phyloP scores from a whole-genome alignment of 2,113 vertebrate genomes.

The Coreoperca whiteheadi region DNA sequence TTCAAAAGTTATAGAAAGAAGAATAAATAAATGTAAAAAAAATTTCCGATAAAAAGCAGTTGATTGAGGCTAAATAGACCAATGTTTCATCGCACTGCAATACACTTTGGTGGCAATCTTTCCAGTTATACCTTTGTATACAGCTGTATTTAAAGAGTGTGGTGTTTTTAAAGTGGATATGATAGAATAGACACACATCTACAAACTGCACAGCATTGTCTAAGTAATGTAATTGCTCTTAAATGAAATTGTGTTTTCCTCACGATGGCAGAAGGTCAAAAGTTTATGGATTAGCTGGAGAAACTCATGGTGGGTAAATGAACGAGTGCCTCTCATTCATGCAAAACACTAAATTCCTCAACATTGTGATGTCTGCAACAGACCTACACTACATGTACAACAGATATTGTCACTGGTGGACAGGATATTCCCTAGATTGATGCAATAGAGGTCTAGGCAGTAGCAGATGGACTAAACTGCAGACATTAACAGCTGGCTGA shows the following conservation, averaged over 20 bases:
- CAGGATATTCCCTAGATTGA: not conserved
- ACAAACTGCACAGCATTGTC: not conserved
- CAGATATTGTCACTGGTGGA: not conserved
- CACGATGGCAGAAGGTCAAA: slow-evolving; percentile 4
- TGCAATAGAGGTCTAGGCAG: not conserved
- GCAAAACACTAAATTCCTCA: slow-evolving; percentile 1
- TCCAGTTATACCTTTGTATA: not conserved
- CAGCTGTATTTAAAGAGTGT: not conserved
- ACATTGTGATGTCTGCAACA: not conserved
- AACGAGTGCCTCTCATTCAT: too few relatives aligned
- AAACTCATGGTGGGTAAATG: not conserved
- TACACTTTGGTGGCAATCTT: not conserved
- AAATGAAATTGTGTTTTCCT: not conserved
- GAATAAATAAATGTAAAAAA: not conserved
- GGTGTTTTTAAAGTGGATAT: not conserved
- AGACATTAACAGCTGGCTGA: slow-evolving; percentile 60
- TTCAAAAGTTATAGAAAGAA: not conserved
- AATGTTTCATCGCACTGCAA: not conserved
- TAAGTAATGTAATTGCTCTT: not conserved
- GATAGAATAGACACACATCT: not conserved
- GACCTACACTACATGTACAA: not conserved
- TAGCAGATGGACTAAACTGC: not conserved
- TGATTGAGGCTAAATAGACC: not conserved
- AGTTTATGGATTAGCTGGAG: slow-evolving; percentile 9
- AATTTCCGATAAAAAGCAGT: not conserved